A percentile compares a stretch with the other conserved stretches of the same genome.
phyloP scores from a whole-genome alignment of 1,140 invertebrate species.

The Drosophila ogumai region DNA sequence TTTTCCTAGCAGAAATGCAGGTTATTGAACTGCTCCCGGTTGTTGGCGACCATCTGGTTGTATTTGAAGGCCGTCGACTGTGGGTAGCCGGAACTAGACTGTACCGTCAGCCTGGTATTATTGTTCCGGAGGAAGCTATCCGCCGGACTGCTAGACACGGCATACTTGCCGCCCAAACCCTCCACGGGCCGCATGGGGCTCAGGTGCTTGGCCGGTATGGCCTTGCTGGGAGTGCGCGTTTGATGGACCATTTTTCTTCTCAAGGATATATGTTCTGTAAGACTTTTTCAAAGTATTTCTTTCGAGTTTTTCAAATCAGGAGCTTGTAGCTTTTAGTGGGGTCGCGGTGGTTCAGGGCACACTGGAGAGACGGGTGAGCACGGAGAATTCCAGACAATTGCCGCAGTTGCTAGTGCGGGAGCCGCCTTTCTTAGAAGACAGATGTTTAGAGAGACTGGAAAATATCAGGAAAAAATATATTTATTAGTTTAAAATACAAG shows the following conservation, averaged over 20 bases:
- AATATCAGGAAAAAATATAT: not conserved
- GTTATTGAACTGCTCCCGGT: constrained; percentile 79
- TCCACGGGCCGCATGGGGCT: constrained; percentile 75
- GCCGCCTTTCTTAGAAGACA: constrained; percentile 81
- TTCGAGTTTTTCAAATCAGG: constrained; percentile 16
- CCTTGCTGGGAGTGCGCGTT: constrained; percentile 70
- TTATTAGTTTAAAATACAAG: not conserved
- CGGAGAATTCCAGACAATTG: constrained; percentile 79
- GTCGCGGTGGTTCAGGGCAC: constrained; percentile 66
- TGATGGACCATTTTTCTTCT: constrained; percentile 77
- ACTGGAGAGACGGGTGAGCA: constrained; percentile 75
- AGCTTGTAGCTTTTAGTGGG: constrained; percentile 11
- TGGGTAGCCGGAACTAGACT: constrained; percentile 13
- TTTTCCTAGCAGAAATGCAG: constrained; percentile 73
- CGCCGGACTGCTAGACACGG: constrained; percentile 65
- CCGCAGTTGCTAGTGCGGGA: constrained; percentile 82
- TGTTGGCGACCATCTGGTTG: constrained; percentile 78
- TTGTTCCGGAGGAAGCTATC: constrained; percentile 57
- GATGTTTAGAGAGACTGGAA: constrained; percentile 77
- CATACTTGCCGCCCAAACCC: constrained; percentile 56
- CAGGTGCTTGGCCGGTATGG: constrained; percentile 74
- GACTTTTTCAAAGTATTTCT: constrained; percentile 12
- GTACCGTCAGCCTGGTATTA: constrained; percentile 39
- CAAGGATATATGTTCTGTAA: constrained; percentile 1
- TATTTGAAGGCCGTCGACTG: constrained; percentile 62